A percentile compares a stretch with the other conserved stretches of the same genome.
These are phyloP conservation scores for Buceros bicornis DNA, from an alignment of 2,797 vertebrate species.

Conservation along the genomic window DNA sequence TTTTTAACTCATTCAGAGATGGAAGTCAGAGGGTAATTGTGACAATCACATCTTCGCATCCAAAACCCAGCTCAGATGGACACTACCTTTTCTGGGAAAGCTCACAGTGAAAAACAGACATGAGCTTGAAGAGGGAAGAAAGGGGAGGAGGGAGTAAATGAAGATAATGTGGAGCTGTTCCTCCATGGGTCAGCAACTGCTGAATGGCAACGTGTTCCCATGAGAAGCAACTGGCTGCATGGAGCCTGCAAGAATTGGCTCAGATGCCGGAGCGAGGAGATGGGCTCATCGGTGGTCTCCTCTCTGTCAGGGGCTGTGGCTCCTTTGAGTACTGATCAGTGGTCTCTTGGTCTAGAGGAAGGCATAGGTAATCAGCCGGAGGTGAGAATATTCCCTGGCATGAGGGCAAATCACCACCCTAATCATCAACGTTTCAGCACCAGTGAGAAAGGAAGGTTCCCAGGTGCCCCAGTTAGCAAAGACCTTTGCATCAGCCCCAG, in stretches of 20 bases:
- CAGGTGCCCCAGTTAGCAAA: not conserved
- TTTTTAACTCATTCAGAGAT: not conserved
- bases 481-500: not conserved
- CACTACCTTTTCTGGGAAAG: not conserved
- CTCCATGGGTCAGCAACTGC: not conserved
- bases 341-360: not conserved
- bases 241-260: not conserved
- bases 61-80: not conserved
- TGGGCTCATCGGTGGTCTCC: not conserved
- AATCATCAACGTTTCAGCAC: not conserved
- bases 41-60: not conserved
- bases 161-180: not conserved
- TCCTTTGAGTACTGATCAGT: not conserved
- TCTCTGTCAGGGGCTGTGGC: not conserved
- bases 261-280: not conserved
- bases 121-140: not conserved
- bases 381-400: not conserved
- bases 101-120: not conserved
- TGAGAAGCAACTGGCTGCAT: rapidly evolving
- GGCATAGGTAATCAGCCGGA: not conserved
- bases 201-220: not conserved
- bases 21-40: not conserved
- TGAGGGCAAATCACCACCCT: not conserved
- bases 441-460: not conserved
- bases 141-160: not conserved